These are phyloP conservation scores for Paraescarpia echinospica DNA, from an alignment of 1,140 invertebrate species.

Conservation along the genomic window DNA sequence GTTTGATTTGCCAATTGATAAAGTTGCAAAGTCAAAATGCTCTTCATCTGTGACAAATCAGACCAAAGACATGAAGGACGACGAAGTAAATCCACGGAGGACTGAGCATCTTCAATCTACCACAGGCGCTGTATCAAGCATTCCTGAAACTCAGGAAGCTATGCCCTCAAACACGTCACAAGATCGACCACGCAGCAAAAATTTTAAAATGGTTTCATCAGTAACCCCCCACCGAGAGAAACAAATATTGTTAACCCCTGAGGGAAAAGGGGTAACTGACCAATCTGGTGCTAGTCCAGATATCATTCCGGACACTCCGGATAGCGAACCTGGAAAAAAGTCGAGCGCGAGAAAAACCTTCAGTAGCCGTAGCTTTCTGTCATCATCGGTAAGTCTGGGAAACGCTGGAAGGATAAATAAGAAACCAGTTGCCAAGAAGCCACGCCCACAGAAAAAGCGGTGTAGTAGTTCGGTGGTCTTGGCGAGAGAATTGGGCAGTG, in stretches of 20 bases:
- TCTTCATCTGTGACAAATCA: background rate
- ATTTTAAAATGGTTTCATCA: background rate
- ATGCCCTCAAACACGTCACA: background rate
- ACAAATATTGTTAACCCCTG: background rate
- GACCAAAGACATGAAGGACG: background rate
- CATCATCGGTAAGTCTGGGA: background rate
- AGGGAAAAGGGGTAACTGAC: background rate
- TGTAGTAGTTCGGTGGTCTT: background rate
- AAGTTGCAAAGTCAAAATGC: background rate
- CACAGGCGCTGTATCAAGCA: background rate
- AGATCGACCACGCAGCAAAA: background rate
- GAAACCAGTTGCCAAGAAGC: background rate
- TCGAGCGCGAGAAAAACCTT: background rate
- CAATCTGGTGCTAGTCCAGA: background rate
- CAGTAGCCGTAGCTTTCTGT: background rate
- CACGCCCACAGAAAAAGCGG: background rate
- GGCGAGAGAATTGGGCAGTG: background rate
- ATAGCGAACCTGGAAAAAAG: background rate
- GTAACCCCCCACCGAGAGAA: background rate
- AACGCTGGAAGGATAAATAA: background rate
- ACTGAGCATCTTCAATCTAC: background rate
- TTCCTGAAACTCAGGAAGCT: background rate
- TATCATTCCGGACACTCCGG: background rate
- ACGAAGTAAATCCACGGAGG: background rate
- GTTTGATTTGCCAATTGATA: background rate